phyloP scores from a whole-genome alignment of 2,888 invertebrate species.

The Barypeithes pellucidus region DNA sequence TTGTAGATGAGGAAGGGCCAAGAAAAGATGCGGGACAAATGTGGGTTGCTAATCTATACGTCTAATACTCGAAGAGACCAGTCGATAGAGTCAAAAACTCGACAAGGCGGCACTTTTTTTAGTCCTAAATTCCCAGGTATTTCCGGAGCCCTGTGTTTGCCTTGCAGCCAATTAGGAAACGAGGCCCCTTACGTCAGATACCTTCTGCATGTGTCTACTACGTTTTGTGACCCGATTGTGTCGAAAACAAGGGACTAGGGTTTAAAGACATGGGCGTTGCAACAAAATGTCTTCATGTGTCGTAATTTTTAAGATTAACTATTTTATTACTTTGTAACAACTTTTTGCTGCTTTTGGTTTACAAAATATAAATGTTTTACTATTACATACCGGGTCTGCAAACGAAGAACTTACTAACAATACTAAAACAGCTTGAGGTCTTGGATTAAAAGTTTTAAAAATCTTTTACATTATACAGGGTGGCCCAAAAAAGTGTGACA shows the following conservation, averaged over 20 bases:
- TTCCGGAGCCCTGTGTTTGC: constrained; percentile 46
- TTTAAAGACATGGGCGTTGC: constrained; percentile 6
- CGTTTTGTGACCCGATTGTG: constrained; percentile 41
- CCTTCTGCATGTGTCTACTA: constrained; percentile 33
- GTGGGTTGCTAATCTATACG: constrained; percentile 4
- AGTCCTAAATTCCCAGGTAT: constrained; percentile 42
- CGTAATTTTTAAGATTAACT: too few species aligned
- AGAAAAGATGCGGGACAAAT: neutral
- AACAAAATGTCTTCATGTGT: neutral
- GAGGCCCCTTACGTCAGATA: constrained; percentile 36
- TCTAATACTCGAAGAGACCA: constrained; percentile 10
- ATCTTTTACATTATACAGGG: too few species aligned
- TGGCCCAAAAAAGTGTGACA: too few species aligned
- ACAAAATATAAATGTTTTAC: too few species aligned
- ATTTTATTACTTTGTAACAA: too few species aligned
- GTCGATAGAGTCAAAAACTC: constrained; percentile 25
- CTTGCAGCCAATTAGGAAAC: constrained; percentile 45
- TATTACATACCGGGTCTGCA: too few species aligned
- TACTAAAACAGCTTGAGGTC: too few species aligned
- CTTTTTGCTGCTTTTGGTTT: too few species aligned
- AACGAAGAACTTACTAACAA: too few species aligned
- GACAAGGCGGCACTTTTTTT: constrained; percentile 36
- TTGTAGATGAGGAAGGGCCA: neutral
- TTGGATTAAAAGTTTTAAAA: too few species aligned
- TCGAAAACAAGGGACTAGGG: constrained; percentile 30